Evolutionary conservation across 2,888 invertebrate genomes (phyloP).

Genomic region (Alviniconcha strummeri): DNA sequence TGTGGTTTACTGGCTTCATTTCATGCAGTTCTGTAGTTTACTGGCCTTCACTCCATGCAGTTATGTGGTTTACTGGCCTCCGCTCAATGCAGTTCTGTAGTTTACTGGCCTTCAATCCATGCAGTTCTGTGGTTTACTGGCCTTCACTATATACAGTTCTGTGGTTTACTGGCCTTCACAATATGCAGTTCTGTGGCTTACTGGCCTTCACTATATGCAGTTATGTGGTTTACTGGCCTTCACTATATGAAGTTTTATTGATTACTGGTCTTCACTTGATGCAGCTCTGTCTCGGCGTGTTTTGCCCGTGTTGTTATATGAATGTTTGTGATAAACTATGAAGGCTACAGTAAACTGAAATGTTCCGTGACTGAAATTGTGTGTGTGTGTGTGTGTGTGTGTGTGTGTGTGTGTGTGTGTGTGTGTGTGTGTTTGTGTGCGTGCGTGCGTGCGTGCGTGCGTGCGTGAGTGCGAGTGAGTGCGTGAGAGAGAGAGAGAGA

Average conservation of each 20-base stretch:
- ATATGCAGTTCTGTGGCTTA: no score
- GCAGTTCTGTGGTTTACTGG: not conserved
- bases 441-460: not conserved
- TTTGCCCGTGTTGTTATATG: not conserved
- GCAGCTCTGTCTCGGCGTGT: not conserved
- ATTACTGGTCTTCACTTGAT: not conserved
- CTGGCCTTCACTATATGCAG: not conserved
- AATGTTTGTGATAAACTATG: not conserved
- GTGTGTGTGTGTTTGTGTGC: not conserved
- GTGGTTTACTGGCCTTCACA: not conserved
- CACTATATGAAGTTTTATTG: not conserved
- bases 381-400: not conserved
- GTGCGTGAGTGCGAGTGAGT: not conserved
- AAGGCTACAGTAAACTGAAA: not conserved
- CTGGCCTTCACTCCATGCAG: not conserved
- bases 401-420: slow-evolving; percentile 8
- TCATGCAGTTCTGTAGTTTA: not conserved
- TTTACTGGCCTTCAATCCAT: not conserved
- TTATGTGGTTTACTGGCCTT: not conserved
- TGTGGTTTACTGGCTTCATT: not conserved
- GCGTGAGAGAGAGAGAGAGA: not conserved
- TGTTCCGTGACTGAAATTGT: not conserved
- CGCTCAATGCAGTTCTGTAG: no score
- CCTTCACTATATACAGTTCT: not conserved
- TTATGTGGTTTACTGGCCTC: no score